Conservation (phyloP, 2,113 vertebrate species). For the Nothocercus julius region DNA sequence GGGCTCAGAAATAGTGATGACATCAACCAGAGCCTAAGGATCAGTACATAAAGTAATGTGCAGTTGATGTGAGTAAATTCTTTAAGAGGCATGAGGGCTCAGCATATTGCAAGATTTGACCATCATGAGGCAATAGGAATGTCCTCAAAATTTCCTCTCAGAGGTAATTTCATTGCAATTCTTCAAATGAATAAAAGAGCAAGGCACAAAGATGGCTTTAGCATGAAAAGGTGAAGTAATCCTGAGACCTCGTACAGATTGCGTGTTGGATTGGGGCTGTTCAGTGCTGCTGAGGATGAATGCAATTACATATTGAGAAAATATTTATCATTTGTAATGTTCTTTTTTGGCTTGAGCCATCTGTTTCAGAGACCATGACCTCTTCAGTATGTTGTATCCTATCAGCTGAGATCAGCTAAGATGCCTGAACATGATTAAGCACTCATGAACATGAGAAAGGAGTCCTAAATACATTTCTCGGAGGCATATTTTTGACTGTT, state of each 20-base stretch:
- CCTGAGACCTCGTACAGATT: not conserved
- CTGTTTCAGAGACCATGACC: slow-evolving; percentile 44
- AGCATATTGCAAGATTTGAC: not conserved
- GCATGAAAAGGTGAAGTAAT: not conserved
- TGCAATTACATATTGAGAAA: slow-evolving; percentile 27
- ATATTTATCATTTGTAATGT: slow-evolving; percentile 38
- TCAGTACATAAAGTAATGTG: not conserved
- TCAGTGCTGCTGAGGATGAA: not conserved
- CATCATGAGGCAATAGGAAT: not conserved
- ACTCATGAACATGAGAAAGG: not conserved
- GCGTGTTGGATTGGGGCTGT: not conserved
- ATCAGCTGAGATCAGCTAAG: slow-evolving; percentile 40
- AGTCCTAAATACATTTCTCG: not conserved
- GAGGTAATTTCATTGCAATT: not conserved
- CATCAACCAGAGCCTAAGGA: not conserved
- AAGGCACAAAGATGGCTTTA: not conserved
- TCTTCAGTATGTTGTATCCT: slow-evolving; percentile 35
- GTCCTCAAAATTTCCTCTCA: not conserved
- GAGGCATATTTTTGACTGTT: not conserved
- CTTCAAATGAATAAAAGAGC: slow-evolving; percentile 35
- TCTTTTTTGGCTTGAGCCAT: slow-evolving; percentile 56
- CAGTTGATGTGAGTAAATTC: not conserved
- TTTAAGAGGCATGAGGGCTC: not conserved
- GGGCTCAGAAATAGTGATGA: not conserved
- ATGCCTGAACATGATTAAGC: slow-evolving; percentile 17